Conservation (phyloP, 2,797 vertebrate species). For the Diglossa cyanea region DNA sequence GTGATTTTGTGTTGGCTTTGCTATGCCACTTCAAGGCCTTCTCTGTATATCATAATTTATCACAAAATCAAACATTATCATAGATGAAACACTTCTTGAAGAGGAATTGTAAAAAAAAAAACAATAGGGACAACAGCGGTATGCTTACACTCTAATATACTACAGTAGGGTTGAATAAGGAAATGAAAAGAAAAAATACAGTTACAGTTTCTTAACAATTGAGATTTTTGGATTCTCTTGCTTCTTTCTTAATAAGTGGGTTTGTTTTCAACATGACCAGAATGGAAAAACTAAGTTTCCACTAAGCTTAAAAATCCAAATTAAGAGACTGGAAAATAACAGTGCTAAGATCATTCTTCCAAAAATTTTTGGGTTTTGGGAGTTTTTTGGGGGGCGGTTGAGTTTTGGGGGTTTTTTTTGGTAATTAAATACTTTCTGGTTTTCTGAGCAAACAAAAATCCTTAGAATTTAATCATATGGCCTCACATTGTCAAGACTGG, state of each 20-base stretch:
- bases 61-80: background rate
- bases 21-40: background rate
- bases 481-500: background rate
- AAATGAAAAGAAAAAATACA: background rate
- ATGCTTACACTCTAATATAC: background rate
- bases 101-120: background rate
- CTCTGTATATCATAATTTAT: background rate
- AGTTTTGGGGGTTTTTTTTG: background rate
- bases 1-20: background rate
- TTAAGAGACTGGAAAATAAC: background rate
- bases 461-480: background rate
- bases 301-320: background rate
- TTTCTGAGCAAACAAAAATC: conserved; percentile 1
- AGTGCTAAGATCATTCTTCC: background rate
- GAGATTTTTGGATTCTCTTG: background rate
- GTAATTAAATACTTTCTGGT: background rate
- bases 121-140: background rate
- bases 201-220: background rate
- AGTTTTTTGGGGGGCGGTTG: too few relatives aligned
- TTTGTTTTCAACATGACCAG: background rate
- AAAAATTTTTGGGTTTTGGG: background rate
- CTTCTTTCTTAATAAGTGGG: background rate
- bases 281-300: background rate
- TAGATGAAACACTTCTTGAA: background rate
- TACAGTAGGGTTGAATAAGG: background rate